Evolutionary conservation across 2,113 vertebrate species (phyloP).

Genomic region (Bubalus kerabau): DNA sequence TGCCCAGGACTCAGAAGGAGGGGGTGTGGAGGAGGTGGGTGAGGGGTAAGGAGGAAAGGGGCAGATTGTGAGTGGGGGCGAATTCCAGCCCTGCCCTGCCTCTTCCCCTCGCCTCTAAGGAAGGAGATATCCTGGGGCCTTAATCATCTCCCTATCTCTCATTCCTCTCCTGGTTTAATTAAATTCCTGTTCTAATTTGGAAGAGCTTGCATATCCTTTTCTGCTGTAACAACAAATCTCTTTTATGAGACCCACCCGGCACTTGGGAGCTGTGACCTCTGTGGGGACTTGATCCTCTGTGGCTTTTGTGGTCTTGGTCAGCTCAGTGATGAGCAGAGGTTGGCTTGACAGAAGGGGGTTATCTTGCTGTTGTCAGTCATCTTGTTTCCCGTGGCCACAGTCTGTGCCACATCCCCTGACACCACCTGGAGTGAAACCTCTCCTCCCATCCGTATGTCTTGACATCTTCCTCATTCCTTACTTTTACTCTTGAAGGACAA

Average conservation of each 20-base stretch:
- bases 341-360: not conserved
- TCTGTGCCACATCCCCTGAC: not conserved
- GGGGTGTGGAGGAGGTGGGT: not conserved
- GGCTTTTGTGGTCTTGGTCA: not conserved
- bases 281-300: not conserved
- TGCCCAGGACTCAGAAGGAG: not conserved
- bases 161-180: conserved; percentile 40
- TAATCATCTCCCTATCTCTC: conserved; percentile 38
- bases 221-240: not conserved
- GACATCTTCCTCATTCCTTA: not conserved
- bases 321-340: not conserved
- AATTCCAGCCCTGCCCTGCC: not conserved
- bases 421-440: not conserved
- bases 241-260: not conserved
- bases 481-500: not conserved
- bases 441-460: not conserved
- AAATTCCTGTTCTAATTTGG: conserved; percentile 55
- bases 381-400: not conserved
- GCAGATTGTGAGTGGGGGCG: not conserved
- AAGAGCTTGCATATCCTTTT: conserved; percentile 7
- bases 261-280: not conserved
- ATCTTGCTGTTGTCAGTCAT: not conserved
- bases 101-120: not conserved
- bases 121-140: not conserved
- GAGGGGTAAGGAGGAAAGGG: not conserved